Base-by-base conservation (phyloP, 2,797 vertebrate species). In the Decapterus maruadsi region DNA sequence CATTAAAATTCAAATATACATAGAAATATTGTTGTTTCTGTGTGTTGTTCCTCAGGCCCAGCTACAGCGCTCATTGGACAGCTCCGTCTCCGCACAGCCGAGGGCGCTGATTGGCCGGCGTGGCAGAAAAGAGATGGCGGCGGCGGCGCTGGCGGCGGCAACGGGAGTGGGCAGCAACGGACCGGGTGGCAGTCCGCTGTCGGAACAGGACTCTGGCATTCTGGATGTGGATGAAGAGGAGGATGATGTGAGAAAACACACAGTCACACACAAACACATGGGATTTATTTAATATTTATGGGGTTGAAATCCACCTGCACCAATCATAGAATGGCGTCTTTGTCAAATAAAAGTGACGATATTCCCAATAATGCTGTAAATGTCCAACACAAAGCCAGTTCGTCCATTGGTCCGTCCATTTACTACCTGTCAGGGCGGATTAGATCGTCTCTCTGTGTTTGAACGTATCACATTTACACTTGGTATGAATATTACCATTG, bases 141-240 rank as follows among this genome's bases (percentile, higher is more conserved):
- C 51, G n/a, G 71, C 43, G 0, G 90, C 45, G 0, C 91, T 84
- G 0, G 31, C 31, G 31, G 31, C 31, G 31, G 31, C 31, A 34
- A 76, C 36, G 3, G 86, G 89, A 50, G 93, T 90, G 0, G 96
- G 96, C 46, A 77, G 90, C 68, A 93, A 96, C n/a, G 88, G 94
- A 72, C 95, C 96, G 29, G 95, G 92, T 36, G 94, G 93, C 85
- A 97, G 96, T 69, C 97, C 96, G 1, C 80, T 94, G 78, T 97
- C 96, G 0, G 97, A 99, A 86, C 95, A 97, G 85, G 96, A 98
- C 88, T 98, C 96, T 1, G 97, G 98, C 42, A 97, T 98, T 88
- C 92, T 99, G 90, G 96, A 98, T 61, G 96, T 97, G 64, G 96
- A 98, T 53, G 98, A 98, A 68, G 96, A 97, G 75, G 96, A 96